Conservation (phyloP, 2,888 invertebrate genomes). For the Chesias legatella region DNA sequence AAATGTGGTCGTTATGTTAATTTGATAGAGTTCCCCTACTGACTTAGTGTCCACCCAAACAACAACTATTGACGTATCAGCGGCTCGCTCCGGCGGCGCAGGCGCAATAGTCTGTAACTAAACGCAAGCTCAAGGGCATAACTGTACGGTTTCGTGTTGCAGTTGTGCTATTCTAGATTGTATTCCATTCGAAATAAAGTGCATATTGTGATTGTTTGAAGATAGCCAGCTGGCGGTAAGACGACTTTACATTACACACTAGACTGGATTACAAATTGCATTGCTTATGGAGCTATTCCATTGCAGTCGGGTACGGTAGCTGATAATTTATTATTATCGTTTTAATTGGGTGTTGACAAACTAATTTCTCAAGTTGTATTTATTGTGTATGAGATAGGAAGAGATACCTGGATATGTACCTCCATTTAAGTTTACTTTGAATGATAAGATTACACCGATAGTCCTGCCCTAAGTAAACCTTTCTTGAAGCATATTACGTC, state of each 20-base stretch:
- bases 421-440: conserved; percentile 9
- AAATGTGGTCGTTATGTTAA: conserved; percentile 2
- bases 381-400: too few relatives aligned
- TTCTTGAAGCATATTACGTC: conserved; percentile 3
- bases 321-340: too few relatives aligned
- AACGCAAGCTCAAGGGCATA: conserved; percentile 10
- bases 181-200: conserved; percentile 5
- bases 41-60: conserved; percentile 1
- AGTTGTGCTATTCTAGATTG: conserved; percentile 1
- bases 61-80: conserved; percentile 1
- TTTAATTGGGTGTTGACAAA: too few relatives aligned
- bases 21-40: conserved; percentile 1
- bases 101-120: conserved; percentile 2
- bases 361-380: too few relatives aligned
- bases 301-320: background rate
- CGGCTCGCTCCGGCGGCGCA: background rate
- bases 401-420: conserved; percentile 2
- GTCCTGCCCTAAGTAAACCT: conserved; percentile 13
- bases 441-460: conserved; percentile 12
- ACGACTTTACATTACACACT: conserved; percentile 30
- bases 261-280: conserved; percentile 35
- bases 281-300: background rate
- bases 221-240: background rate
- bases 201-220: conserved; percentile 6
- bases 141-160: conserved; percentile 9